Base-by-base conservation (phyloP, 2,113 vertebrate species). In the Haemorhous mexicanus region DNA sequence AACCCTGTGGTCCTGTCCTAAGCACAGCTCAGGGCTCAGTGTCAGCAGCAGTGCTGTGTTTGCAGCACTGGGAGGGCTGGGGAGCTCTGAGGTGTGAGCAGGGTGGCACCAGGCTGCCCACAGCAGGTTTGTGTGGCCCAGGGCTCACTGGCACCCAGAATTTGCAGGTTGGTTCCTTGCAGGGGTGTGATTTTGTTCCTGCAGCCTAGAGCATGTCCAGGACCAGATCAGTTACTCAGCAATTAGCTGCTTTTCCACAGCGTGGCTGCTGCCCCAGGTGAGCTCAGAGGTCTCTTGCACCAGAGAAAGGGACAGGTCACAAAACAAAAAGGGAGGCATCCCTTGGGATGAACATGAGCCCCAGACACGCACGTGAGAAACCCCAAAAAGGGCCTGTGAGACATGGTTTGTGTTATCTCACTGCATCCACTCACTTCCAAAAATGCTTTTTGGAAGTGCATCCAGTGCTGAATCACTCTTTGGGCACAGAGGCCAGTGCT, bases 341-440 rank as follows among this genome's bases (percentile, higher is more conserved):
- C 24, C n/a, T 37, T 32, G n/a, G 16, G 30, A 47, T 58, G 35
- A 47, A 16, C 15, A 0, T 18, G n/a, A 52, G 11, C 35, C 73
- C 24, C 75, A 59, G 32, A 74, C 2, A 5, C 4, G 11, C 13
- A 33, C 0, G 1, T 0, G 11, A 43, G 18, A 67, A 79, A 43
- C 20, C 16, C 23, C 5, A 27, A 14, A 14, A 46, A 58, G 32
- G 43, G 9, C 28, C 50, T 63, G n/a, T 3, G 5, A 87, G 84
- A 13, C 32, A 26, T 56, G 33, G 13, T 50, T 69, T 53, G 10
- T 91, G 37, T 26, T 56, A 10, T 32, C 75, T 50, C 55, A 5
- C 79, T 27, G 20, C 19, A 49, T n/a, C n/a, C 43, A 19, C 37
- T 70, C 61, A 16, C 16, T 43, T 33, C 39, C 33, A 73, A 27